Evolutionary conservation across 2,888 invertebrate genomes (phyloP).

Genomic region (Apamea epomidion): DNA sequence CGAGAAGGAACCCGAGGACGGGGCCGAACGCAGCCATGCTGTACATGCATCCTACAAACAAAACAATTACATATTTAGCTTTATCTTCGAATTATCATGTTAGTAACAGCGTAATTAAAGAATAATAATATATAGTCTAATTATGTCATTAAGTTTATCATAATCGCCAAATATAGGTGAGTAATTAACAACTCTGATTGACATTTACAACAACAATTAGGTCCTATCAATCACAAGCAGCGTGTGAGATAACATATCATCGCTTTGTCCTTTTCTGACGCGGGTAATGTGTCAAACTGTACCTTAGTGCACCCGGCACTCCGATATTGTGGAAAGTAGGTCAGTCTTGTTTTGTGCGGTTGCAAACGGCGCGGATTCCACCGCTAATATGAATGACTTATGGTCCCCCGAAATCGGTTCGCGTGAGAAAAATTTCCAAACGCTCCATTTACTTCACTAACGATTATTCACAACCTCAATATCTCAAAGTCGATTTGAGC

Average conservation of each 20-base stretch:
- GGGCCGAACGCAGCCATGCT: constrained; percentile 99
- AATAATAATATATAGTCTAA: background rate
- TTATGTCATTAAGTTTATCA: background rate
- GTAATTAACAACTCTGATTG: constrained; percentile 16
- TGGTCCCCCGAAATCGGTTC: constrained; percentile 68
- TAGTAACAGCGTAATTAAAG: constrained; percentile 3
- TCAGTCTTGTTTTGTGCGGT: constrained; percentile 79
- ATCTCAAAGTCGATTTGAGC: constrained; percentile 22
- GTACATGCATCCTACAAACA: constrained; percentile 96
- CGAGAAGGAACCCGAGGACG: constrained; percentile 97
- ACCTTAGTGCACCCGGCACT: constrained; percentile 63
- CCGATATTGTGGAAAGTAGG: constrained; percentile 81
- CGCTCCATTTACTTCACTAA: constrained; percentile 61
- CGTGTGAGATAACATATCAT: constrained; percentile 38
- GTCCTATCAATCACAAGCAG: constrained; percentile 35
- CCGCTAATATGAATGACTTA: constrained; percentile 76
- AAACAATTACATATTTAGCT: constrained; percentile 24
- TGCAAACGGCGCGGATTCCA: constrained; percentile 78
- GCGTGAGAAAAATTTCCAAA: constrained; percentile 67
- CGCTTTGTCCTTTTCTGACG: constrained; percentile 54
- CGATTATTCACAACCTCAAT: constrained; percentile 45
- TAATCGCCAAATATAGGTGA: constrained; percentile 9
- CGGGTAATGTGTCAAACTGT: constrained; percentile 64
- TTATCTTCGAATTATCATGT: background rate
- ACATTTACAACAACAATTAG: constrained; percentile 27